Base-by-base conservation (phyloP, 2,888 invertebrate genomes). In the Lasiommata megera region DNA sequence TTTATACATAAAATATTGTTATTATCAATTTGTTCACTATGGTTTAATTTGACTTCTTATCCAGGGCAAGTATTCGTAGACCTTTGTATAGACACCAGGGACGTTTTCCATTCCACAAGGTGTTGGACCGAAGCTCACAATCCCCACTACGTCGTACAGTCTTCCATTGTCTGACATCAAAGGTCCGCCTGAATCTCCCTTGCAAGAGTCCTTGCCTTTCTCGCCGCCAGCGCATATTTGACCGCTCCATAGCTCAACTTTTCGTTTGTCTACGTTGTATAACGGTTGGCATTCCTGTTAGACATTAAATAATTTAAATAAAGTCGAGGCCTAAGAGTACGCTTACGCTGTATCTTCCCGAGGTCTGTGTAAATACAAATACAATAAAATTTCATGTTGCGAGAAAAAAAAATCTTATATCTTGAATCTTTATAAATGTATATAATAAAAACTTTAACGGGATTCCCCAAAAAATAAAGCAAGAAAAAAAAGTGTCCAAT, bases 101-200 rank as follows among this genome's bases (percentile, higher is more conserved):
- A 93, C 90, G 31, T 91, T 86, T 14, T 80, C 76, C 70, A 87
- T 85, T 0, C 94, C 94, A 67, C 94, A 94, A 0, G 91, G 91
- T 0, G 87, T 83, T 0, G 93, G 93, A 0, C 94, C 94, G 66
- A 92, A 94, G 9, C 94, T 94, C 11, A 94, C 93, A 2, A 94
- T 77, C 0, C 94, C 94, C 0, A 74, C 59, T 0, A 76, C 69
- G 40, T 84, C 84, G 16, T 73, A 74, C 0, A 56, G 62, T 7
- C 69, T 69, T 5, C 66, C 70, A 17, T 74, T 77, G 7, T 82
- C 73, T 9, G 72, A 74, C 90, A 93, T 93, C 1, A 94, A 80
- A 0, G 94, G 93, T 0, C 94, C 94, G 0, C 94, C 94, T 31
- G 93, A 93, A 68, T 94, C 94, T 0, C 94, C 93, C 38, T 85